These are phyloP conservation scores for Platycheirus albimanus DNA, from an alignment of 2,888 invertebrate species.

Conservation along the genomic window DNA sequence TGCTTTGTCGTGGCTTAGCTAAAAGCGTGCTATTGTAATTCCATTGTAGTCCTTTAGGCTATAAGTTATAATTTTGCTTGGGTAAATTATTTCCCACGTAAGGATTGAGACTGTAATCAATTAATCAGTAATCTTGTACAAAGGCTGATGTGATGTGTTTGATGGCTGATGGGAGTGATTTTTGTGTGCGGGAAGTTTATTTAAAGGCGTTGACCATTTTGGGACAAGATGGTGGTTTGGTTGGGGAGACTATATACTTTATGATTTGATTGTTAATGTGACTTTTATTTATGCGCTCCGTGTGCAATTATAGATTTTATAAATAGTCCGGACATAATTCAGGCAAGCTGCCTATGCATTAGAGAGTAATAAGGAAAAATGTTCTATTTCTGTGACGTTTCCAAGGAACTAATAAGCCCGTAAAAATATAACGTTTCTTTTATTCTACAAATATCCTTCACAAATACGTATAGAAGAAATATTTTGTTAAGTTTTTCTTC, in stretches of 20 bases:
- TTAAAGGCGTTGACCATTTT: slow-evolving; percentile 30
- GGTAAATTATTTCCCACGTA: slow-evolving; percentile 55
- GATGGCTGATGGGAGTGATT: slow-evolving; percentile 5
- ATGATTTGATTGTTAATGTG: background rate
- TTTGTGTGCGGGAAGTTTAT: slow-evolving; percentile 38
- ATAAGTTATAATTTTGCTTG: slow-evolving; percentile 63
- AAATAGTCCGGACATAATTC: too few species aligned
- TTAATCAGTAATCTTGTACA: slow-evolving; percentile 64
- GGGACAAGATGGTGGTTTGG: background rate
- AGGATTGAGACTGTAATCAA: slow-evolving; percentile 64
- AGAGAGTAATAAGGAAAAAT: too few species aligned
- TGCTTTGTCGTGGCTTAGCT: slow-evolving; percentile 26
- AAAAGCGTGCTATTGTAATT: slow-evolving; percentile 65
- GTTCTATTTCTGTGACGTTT: too few species aligned
- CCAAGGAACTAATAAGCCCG: too few species aligned
- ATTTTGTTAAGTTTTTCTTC: too few species aligned
- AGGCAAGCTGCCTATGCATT: too few species aligned
- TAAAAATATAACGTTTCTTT: too few species aligned
- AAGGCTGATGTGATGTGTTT: slow-evolving; percentile 23
- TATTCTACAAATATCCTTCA: too few species aligned
- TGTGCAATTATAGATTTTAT: too few species aligned
- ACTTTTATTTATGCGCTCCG: background rate
- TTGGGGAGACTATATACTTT: too few species aligned
- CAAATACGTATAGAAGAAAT: too few species aligned
- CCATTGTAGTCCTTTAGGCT: slow-evolving; percentile 55